Evolutionary conservation across 2,797 vertebrate genomes (phyloP), one percentile per base, ranked within the genome.

Genomic region (Falco biarmicus): DNA sequence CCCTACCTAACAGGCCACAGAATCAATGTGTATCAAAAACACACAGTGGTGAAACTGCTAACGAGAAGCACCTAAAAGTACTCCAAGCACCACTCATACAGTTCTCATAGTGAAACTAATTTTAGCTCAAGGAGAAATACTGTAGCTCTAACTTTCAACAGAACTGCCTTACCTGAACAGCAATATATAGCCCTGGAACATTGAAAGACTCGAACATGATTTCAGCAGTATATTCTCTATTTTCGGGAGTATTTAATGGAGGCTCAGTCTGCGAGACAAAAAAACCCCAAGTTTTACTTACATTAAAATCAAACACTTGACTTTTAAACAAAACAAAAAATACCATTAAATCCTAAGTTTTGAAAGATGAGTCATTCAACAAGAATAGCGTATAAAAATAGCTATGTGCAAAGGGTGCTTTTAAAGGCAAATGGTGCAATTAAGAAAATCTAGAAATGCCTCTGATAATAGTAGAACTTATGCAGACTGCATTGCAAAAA

Each of bases 201-300:
- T 99, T 99, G 98, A 99, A 99, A 60, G 99, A 99, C 96, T 99
- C 99, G 15, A 99, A 99, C 99, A 99, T 99, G 97, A 99, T 99
- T 98, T 99, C 99, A 89, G 99, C 99, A 74, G 99, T 99, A 98
- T 99, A 99, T 98, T 99, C 99, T 93, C 99, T 98, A 91, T 99
- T 99, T 98, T 99, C 99, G 84, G 99, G 99, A 82, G 99, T 99
- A 98, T 99, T 99, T 96, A 99, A 96, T 84, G 99, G 99, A 92
- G 99, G 99, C 95, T 99, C 99, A 84, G 99, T 99, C 99, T 99
- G 96, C 25, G 71, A 82, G 89, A 93, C 21, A 39, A 73, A 20
- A 47, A 41, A 85, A 6, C 2, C 8, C 26, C 5, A 32, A 78
- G 19, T 48, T 91, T 92, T 66, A 84, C n/a, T 73, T 84, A 13